A percentile compares a stretch with the other conserved stretches of the same genome.
These are phyloP conservation scores for Apamea monoglypha DNA, from an alignment of 2,888 invertebrate genomes.

Conservation along the genomic window DNA sequence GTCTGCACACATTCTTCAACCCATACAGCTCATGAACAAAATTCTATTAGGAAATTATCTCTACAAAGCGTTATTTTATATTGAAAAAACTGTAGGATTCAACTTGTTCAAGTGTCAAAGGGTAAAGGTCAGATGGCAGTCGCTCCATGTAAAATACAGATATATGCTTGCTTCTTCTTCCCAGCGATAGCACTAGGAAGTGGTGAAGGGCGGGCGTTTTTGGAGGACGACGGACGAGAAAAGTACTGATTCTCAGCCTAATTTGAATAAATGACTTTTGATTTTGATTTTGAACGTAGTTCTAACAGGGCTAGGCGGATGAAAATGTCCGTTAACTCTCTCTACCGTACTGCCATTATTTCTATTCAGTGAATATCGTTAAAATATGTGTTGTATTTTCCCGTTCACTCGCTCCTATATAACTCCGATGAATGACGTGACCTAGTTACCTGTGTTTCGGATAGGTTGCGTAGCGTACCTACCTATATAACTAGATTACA, in stretches of 20 bases:
- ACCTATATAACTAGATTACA: conserved; percentile 18
- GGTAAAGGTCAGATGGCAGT: background rate
- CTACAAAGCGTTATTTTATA: background rate
- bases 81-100: background rate
- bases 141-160: background rate
- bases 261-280: too few species aligned
- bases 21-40: background rate
- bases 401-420: conserved; percentile 29
- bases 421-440: conserved; percentile 43
- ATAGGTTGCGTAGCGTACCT: conserved; percentile 2
- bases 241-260: too few species aligned
- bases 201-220: too few species aligned
- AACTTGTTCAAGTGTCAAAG: background rate
- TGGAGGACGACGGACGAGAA: too few species aligned
- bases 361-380: conserved; percentile 30
- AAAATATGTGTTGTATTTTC: conserved; percentile 51
- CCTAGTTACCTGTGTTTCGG: conserved; percentile 54
- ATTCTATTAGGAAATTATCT: background rate
- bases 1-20: background rate
- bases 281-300: too few species aligned
- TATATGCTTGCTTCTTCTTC: too few species aligned
- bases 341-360: conserved; percentile 26
- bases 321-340: conserved; percentile 10
- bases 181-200: too few species aligned
- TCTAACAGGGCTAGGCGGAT: background rate